phyloP scores from a whole-genome alignment of 2,113 vertebrate genomes.

The Ahaetulla prasina region DNA sequence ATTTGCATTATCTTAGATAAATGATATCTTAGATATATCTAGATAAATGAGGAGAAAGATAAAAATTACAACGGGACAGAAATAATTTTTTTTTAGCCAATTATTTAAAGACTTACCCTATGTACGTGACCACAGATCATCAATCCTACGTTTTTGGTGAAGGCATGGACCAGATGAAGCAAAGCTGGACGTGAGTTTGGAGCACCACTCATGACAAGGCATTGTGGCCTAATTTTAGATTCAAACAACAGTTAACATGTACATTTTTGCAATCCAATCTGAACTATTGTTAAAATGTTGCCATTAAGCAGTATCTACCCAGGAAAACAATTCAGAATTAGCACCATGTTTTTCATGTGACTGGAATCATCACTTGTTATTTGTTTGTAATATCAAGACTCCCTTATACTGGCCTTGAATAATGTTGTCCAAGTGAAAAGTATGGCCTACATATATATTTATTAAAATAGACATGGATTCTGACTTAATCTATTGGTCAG shows the following conservation, averaged over 20 bases:
- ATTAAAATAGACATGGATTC: neutral
- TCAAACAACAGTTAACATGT: conserved; percentile 23
- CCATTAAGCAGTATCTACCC: neutral
- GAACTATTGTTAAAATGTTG: neutral
- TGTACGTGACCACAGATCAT: conserved; percentile 96
- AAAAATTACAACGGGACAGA: neutral
- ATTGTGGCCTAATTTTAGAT: conserved; percentile 83
- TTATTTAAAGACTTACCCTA: conserved; percentile 75
- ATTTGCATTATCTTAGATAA: neutral
- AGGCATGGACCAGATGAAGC: conserved; percentile 90
- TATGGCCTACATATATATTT: neutral
- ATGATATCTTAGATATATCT: too few relatives aligned
- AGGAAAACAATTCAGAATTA: neutral
- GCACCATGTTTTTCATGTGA: neutral
- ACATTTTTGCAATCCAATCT: neutral
- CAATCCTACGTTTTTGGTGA: conserved; percentile 96
- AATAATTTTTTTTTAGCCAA: neutral
- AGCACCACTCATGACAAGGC: conserved; percentile 95
- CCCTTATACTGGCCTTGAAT: neutral
- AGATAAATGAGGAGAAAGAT: neutral
- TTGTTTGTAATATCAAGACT: neutral
- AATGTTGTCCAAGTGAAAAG: neutral
- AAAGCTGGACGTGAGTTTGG: conserved; percentile 92
- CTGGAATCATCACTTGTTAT: neutral
- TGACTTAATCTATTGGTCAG: neutral